Percentiles rank a stretch among this genome's conserved stretches.
Evolutionary conservation across 2,888 invertebrate species (phyloP).

Genomic region (Macrosiphum euphorbiae): DNA sequence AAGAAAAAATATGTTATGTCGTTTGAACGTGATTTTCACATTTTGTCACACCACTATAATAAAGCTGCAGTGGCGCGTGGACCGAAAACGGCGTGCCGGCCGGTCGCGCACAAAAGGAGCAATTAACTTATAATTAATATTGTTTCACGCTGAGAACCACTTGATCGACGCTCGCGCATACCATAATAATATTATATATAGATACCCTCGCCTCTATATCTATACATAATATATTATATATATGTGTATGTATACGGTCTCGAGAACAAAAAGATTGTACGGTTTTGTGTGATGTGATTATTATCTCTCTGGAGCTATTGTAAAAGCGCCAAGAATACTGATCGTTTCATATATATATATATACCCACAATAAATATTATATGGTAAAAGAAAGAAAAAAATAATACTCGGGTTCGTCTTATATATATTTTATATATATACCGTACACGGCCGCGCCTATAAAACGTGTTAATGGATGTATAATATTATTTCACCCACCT

Average conservation of each 20-base stretch:
- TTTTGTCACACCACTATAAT: conserved; percentile 18
- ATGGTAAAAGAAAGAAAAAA: conserved; percentile 30
- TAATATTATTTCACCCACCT: conserved; percentile 53
- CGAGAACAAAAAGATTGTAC: conserved; percentile 61
- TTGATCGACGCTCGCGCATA: conserved; percentile 53
- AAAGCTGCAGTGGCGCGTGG: neutral
- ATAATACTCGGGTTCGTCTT: conserved; percentile 1
- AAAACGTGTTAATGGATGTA: conserved; percentile 65
- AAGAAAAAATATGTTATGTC: neutral
- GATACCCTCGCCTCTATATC: neutral
- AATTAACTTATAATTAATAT: conserved; percentile 64
- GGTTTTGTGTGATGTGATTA: conserved; percentile 58
- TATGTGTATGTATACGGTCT: neutral
- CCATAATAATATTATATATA: neutral
- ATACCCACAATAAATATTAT: conserved; percentile 33
- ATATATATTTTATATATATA: neutral
- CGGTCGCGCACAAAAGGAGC: conserved; percentile 55
- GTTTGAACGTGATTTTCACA: conserved; percentile 45
- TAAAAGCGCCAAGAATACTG: conserved; percentile 60
- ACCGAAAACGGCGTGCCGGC: conserved; percentile 34
- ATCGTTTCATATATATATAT: conserved; percentile 55
- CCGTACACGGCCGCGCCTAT: conserved; percentile 54
- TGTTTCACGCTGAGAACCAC: conserved; percentile 63
- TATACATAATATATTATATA: neutral
- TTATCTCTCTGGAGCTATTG: conserved; percentile 57